Conservation (phyloP, 2,113 vertebrate species). For the Chascanopsetta lugubris region DNA sequence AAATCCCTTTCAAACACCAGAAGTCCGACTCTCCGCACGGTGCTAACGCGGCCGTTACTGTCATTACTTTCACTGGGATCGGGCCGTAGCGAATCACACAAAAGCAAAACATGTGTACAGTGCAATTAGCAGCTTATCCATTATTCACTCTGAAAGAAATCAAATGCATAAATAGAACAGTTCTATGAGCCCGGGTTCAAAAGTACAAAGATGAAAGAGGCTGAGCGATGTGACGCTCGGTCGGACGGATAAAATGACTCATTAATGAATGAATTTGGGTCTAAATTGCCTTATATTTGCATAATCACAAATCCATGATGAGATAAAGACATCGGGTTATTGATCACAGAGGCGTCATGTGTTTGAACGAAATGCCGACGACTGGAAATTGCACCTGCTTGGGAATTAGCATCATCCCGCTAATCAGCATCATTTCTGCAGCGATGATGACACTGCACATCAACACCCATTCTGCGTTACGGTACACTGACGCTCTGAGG, state of each 20-base stretch:
- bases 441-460: conserved; percentile 1
- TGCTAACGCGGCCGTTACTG: background rate
- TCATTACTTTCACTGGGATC: background rate
- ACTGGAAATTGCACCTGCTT: background rate
- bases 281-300: background rate
- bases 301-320: background rate
- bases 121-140: too few species aligned
- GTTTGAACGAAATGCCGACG: background rate
- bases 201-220: background rate
- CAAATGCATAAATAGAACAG: background rate
- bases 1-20: background rate
- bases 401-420: background rate
- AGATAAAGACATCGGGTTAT: background rate
- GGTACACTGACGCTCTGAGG: background rate
- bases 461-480: conserved; percentile 5
- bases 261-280: background rate
- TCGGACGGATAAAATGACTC: background rate
- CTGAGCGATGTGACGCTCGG: background rate
- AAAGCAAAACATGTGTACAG: background rate
- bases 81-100: background rate
- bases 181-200: too few species aligned
- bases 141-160: background rate
- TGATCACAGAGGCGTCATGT: background rate
- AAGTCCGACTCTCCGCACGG: background rate
- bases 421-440: conserved; percentile 9